Conservation (phyloP, 2,888 invertebrate species). For the Leptopterna dolabrata region DNA sequence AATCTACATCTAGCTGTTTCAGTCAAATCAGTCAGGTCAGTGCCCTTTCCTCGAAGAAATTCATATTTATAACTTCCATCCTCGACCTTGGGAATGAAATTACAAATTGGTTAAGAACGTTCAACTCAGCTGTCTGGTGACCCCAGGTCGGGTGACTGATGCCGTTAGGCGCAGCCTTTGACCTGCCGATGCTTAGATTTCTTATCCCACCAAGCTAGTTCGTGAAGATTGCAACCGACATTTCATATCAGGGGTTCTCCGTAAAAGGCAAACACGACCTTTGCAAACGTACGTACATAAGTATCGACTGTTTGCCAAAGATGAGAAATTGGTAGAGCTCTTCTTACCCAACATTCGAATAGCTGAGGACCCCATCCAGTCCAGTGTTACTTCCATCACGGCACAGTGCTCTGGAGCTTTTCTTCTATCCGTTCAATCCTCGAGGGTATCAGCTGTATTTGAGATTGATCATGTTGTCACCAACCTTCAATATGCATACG, state of each 20-base stretch:
- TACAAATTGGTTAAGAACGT: too few relatives aligned
- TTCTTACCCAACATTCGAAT: neutral
- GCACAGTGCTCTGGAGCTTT: neutral
- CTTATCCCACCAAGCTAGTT: neutral
- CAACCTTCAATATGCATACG: too few relatives aligned
- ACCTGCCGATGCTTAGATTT: neutral
- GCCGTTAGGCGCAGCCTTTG: neutral
- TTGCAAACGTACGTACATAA: neutral
- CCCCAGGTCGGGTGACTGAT: neutral
- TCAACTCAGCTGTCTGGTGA: neutral
- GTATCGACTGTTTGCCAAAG: neutral
- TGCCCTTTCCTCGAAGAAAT: too few relatives aligned
- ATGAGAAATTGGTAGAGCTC: neutral
- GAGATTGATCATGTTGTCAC: too few relatives aligned
- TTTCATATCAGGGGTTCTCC: neutral
- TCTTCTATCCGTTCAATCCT: too few relatives aligned
- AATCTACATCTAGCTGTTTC: too few relatives aligned
- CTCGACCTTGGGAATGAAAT: too few relatives aligned
- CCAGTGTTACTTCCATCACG: neutral
- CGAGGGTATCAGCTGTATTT: too few relatives aligned
- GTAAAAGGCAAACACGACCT: neutral
- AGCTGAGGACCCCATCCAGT: neutral
- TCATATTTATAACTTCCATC: too few relatives aligned
- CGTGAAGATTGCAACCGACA: conserved; percentile 7
- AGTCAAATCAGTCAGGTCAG: too few relatives aligned